Base-by-base conservation (phyloP, 2,113 vertebrate species). In the Phalacrocorax pelagicus region DNA sequence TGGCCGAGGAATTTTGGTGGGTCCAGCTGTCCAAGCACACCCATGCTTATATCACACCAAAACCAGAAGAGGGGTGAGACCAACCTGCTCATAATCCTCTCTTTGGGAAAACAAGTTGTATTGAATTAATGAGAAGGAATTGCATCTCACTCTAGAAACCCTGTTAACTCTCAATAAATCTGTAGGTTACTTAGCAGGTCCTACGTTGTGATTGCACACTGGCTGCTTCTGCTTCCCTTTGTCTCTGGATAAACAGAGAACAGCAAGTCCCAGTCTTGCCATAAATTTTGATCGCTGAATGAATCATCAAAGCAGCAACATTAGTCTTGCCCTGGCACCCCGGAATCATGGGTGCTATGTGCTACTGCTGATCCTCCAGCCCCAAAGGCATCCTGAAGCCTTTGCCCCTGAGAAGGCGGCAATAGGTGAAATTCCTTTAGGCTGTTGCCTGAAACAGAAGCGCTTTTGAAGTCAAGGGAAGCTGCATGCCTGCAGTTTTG, bases 151-250 rank as follows among this genome's bases (percentile, higher is more conserved):
- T 34, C n/a, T n/a, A 47, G 82, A 63, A 59, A 57, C 6, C 9
- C 40, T 62, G 57, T 59, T 46, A 55, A 24, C 8, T 36, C 46
- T 6, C 5, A 58, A 1, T 57, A 30, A 81, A 88, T 44, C 75
- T 70, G 15, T 23, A 69, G 55, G n/a, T 40, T 46, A 5, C 44
- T 66, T 63, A 52, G 21, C 47, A 66, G 65, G n/a, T 65, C 51
- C 61, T 46, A 51, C 0, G 6, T n/a, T 58, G 9, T 3, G 10
- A 36, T 3, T 52, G 59, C 34, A 57, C 3, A 0, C 24, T 12
- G 55, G 5, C 59, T 59, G 77, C 51, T 88, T 22, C 46, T 86
- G 30, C 32, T 87, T 42, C 49, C 30, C 51, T 84, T 71, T 93
- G 65, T 66, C 38, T 44, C 46, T 32, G 42, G 32, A 36, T 5